Evolutionary conservation across 2,888 invertebrate genomes (phyloP).

Genomic region (Pammene aurita): DNA sequence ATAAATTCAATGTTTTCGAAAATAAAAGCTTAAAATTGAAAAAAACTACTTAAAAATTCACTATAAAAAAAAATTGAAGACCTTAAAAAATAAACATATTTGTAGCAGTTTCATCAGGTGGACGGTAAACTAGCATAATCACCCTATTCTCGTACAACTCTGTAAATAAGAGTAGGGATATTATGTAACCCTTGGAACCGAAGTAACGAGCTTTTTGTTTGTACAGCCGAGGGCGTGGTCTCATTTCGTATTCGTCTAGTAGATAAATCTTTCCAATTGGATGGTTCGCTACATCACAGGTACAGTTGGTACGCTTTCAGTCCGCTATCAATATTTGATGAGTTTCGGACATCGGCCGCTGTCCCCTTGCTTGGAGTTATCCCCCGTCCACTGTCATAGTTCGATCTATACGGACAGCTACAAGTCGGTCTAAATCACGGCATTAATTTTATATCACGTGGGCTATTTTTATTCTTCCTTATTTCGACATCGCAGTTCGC

Average conservation of each 20-base stretch:
- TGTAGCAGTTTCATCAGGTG: too few relatives aligned
- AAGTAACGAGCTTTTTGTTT: constrained; percentile 26
- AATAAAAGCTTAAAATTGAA: too few relatives aligned
- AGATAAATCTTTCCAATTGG: constrained; percentile 52
- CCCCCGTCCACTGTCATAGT: constrained; percentile 33
- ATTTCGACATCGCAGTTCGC: neutral
- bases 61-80: too few relatives aligned
- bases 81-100: too few relatives aligned
- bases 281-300: constrained; percentile 45
- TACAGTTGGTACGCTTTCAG: constrained; percentile 63
- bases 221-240: constrained; percentile 49
- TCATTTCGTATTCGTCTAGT: constrained; percentile 66
- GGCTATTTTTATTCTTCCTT: constrained; percentile 7
- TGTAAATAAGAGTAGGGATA: neutral
- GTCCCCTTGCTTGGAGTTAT: constrained; percentile 43
- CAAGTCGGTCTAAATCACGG: constrained; percentile 23
- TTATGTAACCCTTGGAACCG: neutral
- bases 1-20: too few relatives aligned
- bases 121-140: too few relatives aligned
- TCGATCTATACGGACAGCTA: constrained; percentile 37
- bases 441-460: constrained; percentile 26
- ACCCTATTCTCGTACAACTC: too few relatives aligned
- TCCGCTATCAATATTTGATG: constrained; percentile 77
- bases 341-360: constrained; percentile 64
- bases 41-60: too few relatives aligned